These are phyloP conservation scores for Eudemis profundana DNA, from an alignment of 2,888 invertebrate species.

Conservation along the genomic window DNA sequence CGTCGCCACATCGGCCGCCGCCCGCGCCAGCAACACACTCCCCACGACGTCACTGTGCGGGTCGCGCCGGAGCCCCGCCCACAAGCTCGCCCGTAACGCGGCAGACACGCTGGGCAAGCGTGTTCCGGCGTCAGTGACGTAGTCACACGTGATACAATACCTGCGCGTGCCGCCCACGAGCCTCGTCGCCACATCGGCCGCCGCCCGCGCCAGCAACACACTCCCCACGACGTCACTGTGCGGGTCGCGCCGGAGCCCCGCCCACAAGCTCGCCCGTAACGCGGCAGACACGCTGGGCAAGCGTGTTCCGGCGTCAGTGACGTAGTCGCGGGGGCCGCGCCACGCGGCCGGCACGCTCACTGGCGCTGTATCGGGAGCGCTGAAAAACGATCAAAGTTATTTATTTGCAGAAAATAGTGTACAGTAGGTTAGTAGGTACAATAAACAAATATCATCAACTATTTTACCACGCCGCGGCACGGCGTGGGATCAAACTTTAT, in stretches of 20 bases:
- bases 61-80: slow-evolving; percentile 85
- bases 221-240: slow-evolving; percentile 86
- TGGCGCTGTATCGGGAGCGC: slow-evolving; percentile 65
- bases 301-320: slow-evolving; percentile 91
- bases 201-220: slow-evolving; percentile 93
- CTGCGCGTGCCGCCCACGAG: slow-evolving; percentile 25
- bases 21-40: slow-evolving; percentile 86
- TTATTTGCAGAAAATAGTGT: too few species aligned
- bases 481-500: too few species aligned
- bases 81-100: slow-evolving; percentile 88
- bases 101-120: slow-evolving; percentile 81
- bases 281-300: slow-evolving; percentile 90
- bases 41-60: slow-evolving; percentile 78
- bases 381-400: too few species aligned
- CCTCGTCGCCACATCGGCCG: slow-evolving; percentile 93
- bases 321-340: slow-evolving; percentile 84
- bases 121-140: too few species aligned
- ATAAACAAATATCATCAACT: too few species aligned
- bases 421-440: too few species aligned
- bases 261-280: slow-evolving; percentile 88
- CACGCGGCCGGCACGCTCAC: neutral
- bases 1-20: slow-evolving; percentile 93
- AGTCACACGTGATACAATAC: neutral
- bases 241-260: slow-evolving; percentile 80
- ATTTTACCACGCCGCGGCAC: too few species aligned